Conservation (phyloP, 1,140 invertebrate genomes). For the Protaetia brevitarsis region DNA sequence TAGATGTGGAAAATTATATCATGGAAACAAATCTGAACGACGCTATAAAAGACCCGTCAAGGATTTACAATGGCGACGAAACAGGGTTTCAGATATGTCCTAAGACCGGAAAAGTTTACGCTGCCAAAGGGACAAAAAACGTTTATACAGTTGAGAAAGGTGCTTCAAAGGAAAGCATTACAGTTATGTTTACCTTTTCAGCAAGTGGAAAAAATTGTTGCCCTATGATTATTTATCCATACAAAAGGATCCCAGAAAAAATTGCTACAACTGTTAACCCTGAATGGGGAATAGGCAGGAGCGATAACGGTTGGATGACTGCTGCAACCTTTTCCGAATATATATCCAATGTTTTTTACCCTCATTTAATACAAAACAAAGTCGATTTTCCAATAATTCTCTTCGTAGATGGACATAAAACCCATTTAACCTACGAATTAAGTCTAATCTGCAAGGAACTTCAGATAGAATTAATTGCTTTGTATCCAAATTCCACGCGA, state of each 20-base stretch:
- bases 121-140: conserved; percentile 16
- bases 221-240: background rate
- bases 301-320: conserved; percentile 47
- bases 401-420: conserved; percentile 49
- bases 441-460: conserved; percentile 46
- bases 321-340: conserved; percentile 46
- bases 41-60: background rate
- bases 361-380: conserved; percentile 36
- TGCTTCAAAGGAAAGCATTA: background rate
- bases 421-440: conserved; percentile 44
- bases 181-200: background rate
- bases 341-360: conserved; percentile 43
- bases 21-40: background rate
- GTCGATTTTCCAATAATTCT: conserved; percentile 42
- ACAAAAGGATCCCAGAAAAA: conserved; percentile 18
- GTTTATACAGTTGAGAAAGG: conserved; percentile 11
- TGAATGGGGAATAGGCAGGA: conserved; percentile 42
- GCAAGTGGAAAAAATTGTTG: background rate
- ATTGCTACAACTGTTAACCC: background rate
- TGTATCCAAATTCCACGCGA: conserved; percentile 49
- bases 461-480: conserved; percentile 43
- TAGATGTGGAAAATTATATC: background rate
- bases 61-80: conserved; percentile 31
- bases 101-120: background rate
- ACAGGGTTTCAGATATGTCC: conserved; percentile 29